Evolutionary conservation across 2,797 vertebrate species (phyloP).

Genomic region (Pangasius krempfi): DNA sequence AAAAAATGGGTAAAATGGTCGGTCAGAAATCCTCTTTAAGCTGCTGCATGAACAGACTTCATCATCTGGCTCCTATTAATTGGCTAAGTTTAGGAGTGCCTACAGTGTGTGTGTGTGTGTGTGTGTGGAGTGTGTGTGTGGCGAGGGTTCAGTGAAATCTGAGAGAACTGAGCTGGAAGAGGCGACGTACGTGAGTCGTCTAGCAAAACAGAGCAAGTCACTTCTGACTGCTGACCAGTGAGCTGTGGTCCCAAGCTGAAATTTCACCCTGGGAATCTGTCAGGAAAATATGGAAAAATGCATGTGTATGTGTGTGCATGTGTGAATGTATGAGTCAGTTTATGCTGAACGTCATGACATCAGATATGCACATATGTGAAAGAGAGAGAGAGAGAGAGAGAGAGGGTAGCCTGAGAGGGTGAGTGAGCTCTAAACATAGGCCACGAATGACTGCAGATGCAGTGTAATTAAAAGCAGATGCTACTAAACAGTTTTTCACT

Average conservation of each 20-base stretch:
- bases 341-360: conserved; percentile 55
- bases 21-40: conserved; percentile 16
- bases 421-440: conserved; percentile 46
- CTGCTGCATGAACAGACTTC: neutral
- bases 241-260: conserved; percentile 30
- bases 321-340: conserved; percentile 14
- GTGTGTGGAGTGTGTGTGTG: neutral
- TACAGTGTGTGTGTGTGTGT: conserved; percentile 24
- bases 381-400: neutral
- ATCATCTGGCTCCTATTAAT: conserved; percentile 59
- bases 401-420: neutral
- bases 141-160: conserved; percentile 24
- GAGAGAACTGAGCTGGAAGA: conserved; percentile 26
- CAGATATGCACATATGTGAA: conserved; percentile 26
- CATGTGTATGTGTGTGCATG: neutral
- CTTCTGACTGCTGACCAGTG: conserved; percentile 43
- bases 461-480: conserved; percentile 61
- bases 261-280: conserved; percentile 48
- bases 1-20: neutral
- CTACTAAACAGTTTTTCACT: conserved; percentile 38
- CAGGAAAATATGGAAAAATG: conserved; percentile 43
- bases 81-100: conserved; percentile 24
- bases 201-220: conserved; percentile 40
- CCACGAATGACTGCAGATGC: conserved; percentile 49
- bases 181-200: conserved; percentile 1